phyloP scores from a whole-genome alignment of 1,140 invertebrate species.

The Lepidurus apus region DNA sequence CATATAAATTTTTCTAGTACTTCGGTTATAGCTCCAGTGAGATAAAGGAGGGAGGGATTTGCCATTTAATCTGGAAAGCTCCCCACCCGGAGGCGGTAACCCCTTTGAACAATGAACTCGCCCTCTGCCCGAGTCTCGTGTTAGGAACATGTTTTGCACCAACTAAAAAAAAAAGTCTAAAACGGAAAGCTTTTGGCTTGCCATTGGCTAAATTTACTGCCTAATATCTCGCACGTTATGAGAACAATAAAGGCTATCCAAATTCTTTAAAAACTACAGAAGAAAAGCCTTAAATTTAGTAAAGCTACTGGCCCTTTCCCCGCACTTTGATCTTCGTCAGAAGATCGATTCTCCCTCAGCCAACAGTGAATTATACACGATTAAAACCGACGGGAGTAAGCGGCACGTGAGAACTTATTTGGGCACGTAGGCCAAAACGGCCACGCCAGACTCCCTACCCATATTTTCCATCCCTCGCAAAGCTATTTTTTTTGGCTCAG shows the following conservation, averaged over 20 bases:
- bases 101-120: constrained; percentile 5
- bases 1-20: too few species aligned
- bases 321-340: background rate
- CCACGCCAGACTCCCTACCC: background rate
- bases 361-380: constrained; percentile 15
- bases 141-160: background rate
- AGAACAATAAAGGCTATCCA: background rate
- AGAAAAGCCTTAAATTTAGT: too few species aligned
- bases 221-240: background rate
- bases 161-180: background rate
- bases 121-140: background rate
- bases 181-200: background rate
- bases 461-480: background rate
- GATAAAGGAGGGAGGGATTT: background rate
- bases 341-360: background rate
- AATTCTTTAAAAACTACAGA: background rate
- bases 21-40: background rate
- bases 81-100: background rate
- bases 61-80: background rate
- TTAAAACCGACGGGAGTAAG: background rate
- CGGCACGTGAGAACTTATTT: constrained; percentile 10
- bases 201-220: background rate
- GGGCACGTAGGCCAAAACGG: constrained; percentile 1
- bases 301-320: too few species aligned
- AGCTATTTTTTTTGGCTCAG: too few species aligned